Conservation (phyloP, 2,113 vertebrate genomes). For the Morone chrysops region DNA sequence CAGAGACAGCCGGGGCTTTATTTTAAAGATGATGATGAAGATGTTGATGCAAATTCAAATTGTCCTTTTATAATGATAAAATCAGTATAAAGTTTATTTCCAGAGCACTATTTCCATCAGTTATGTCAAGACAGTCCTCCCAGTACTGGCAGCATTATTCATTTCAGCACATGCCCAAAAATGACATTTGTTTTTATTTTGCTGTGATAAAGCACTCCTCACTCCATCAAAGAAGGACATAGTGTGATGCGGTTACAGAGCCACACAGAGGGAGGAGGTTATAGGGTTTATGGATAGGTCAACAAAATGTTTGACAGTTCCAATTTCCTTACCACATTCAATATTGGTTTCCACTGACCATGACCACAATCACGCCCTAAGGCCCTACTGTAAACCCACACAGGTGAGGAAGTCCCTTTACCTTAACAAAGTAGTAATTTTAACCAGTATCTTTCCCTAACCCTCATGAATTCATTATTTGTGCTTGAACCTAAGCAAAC, state of each 20-base stretch:
- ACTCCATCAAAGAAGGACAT: no score
- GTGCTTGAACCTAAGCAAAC: no score
- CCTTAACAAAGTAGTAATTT: no score
- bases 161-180: no score
- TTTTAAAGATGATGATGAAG: no score
- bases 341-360: background rate
- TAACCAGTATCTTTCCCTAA: no score
- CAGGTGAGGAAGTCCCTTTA: no score
- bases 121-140: background rate
- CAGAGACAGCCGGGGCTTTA: background rate
- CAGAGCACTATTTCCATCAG: background rate
- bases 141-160: no score
- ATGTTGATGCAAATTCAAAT: background rate
- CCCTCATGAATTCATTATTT: no score
- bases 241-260: background rate
- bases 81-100: background rate
- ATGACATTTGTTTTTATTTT: background rate
- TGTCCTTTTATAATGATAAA: background rate
- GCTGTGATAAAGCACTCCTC: background rate
- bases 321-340: background rate
- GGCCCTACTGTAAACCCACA: background rate
- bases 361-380: background rate
- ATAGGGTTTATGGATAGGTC: background rate
- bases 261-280: background rate
- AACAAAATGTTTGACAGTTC: background rate